Conservation (phyloP, 1,140 invertebrate species). For the Drosophila trapezifrons region DNA sequence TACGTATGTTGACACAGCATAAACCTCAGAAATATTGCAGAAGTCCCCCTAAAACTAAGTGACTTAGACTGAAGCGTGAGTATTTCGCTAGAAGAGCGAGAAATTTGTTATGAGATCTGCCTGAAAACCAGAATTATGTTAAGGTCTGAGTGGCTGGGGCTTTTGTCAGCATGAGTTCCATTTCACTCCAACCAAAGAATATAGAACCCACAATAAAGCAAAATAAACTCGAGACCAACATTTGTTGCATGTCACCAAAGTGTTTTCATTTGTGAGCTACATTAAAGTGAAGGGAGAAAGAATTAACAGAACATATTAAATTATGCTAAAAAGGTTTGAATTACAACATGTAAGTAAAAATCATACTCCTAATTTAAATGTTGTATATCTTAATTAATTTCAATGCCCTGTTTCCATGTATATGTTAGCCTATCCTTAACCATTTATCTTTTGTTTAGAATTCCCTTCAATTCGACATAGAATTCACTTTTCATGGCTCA, state of each 20-base stretch:
- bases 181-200: constrained; percentile 28
- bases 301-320: constrained; percentile 2
- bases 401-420: constrained; percentile 8
- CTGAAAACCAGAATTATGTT: constrained; percentile 29
- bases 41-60: constrained; percentile 33
- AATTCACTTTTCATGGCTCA: too few relatives aligned
- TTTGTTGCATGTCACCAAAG: neutral
- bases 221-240: constrained; percentile 4
- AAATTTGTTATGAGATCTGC: constrained; percentile 38
- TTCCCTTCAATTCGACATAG: too few relatives aligned
- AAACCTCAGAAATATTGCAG: constrained; percentile 8
- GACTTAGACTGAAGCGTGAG: constrained; percentile 67
- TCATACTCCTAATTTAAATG: neutral
- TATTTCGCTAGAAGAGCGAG: constrained; percentile 33
- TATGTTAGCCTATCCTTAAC: too few relatives aligned
- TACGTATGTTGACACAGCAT: constrained; percentile 42
- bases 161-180: constrained; percentile 32
- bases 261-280: constrained; percentile 14
- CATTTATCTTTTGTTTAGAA: too few relatives aligned
- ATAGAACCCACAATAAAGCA: constrained; percentile 45
- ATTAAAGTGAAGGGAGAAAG: constrained; percentile 3
- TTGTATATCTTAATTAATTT: too few relatives aligned
- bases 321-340: neutral
- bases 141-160: constrained; percentile 33
- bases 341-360: neutral